Evolutionary conservation across 2,797 vertebrate genomes (phyloP).

Genomic region (Rhabdophis nuchalis): DNA sequence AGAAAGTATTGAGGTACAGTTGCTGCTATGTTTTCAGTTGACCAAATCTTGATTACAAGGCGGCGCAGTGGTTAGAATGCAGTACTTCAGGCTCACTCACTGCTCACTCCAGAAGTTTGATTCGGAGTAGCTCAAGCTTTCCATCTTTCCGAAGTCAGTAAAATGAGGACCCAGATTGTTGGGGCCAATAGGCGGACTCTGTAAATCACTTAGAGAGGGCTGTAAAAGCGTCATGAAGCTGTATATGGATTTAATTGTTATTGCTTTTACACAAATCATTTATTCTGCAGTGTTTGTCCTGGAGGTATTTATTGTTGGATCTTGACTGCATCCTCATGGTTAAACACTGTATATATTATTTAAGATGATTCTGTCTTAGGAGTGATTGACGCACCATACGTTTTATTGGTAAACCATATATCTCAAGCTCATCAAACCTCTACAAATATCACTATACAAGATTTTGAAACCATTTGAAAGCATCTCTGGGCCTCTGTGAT

Average conservation of each 20-base stretch:
- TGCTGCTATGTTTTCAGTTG: constrained; percentile 1
- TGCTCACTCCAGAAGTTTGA: too few species aligned
- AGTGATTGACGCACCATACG: constrained; percentile 2
- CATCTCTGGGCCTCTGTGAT: not conserved
- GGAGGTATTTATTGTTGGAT: constrained; percentile 41
- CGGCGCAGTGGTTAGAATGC: too few species aligned
- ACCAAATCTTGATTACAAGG: not conserved
- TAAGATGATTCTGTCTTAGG: constrained; percentile 24
- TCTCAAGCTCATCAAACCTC: not conserved
- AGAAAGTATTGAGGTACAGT: constrained; percentile 3
- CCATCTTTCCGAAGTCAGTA: too few species aligned
- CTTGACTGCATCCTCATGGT: constrained; percentile 35
- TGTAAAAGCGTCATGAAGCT: too few species aligned
- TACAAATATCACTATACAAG: not conserved
- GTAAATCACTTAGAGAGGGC: too few species aligned
- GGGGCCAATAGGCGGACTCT: too few species aligned
- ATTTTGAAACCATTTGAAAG: not conserved
- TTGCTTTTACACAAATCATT: not conserved
- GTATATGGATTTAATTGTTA: too few species aligned
- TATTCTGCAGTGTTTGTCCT: constrained; percentile 48
- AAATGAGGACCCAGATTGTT: too few species aligned
- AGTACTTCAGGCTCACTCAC: too few species aligned
- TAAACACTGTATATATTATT: constrained; percentile 33
- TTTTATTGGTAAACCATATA: not conserved
- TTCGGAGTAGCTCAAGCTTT: too few species aligned